These are phyloP conservation scores for Ochropacha duplaris DNA, from an alignment of 2,888 invertebrate genomes.

Conservation along the genomic window DNA sequence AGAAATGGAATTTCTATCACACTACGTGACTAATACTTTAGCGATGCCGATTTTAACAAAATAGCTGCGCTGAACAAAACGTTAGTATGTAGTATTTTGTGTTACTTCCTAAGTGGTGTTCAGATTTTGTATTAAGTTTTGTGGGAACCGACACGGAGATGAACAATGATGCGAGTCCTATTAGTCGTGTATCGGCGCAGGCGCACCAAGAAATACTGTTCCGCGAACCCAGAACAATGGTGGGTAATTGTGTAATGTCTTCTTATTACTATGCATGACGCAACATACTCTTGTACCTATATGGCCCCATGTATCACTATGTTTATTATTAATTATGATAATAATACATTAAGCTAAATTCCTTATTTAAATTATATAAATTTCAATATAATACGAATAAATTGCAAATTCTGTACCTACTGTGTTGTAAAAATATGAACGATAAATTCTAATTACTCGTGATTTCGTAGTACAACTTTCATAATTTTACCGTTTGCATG, in stretches of 20 bases:
- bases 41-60: neutral
- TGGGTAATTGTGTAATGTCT: slow-evolving; percentile 78
- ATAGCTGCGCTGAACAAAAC: slow-evolving; percentile 9
- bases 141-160: slow-evolving; percentile 61
- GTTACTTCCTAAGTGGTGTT: slow-evolving; percentile 43
- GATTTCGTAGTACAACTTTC: slow-evolving; percentile 7
- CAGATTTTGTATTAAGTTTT: slow-evolving; percentile 41
- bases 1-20: slow-evolving; percentile 21
- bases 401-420: slow-evolving; percentile 21
- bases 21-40: slow-evolving; percentile 40
- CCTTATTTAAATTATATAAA: too few relatives aligned
- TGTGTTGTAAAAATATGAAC: slow-evolving; percentile 13
- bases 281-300: slow-evolving; percentile 62
- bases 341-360: slow-evolving; percentile 39
- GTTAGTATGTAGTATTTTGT: slow-evolving; percentile 9
- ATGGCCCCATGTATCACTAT: slow-evolving; percentile 42
- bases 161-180: slow-evolving; percentile 67
- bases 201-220: slow-evolving; percentile 62
- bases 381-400: slow-evolving; percentile 21
- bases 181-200: slow-evolving; percentile 61
- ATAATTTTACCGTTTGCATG: neutral
- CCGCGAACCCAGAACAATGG: slow-evolving; percentile 79
- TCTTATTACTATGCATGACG: slow-evolving; percentile 78
- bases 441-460: slow-evolving; percentile 2
- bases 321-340: slow-evolving; percentile 61